Base-by-base conservation (phyloP, 2,113 vertebrate genomes). In the Dicentrarchus labrax region DNA sequence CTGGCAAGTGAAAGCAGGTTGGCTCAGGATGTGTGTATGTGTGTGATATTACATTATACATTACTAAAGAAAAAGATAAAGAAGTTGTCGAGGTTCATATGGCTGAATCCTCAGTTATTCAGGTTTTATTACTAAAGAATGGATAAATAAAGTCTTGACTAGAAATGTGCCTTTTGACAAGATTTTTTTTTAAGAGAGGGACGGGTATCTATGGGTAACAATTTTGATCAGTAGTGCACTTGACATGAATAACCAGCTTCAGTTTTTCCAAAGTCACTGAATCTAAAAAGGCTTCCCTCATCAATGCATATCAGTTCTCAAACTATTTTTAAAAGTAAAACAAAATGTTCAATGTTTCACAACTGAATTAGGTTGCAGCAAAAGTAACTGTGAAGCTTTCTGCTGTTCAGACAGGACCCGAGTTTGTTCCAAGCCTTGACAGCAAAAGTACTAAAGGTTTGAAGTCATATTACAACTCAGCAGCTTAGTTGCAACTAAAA, bases 1-100 rank as follows among this genome's bases (percentile, higher is more conserved):
- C 75, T 66, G 86, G 76, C 78, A 72, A 61, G 62, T 62, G 45
- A 45, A 74, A 61, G 68, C 51, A 80, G 74, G 71, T 90, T 89
- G 56, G 36, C 41, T 19, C 30, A 24, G 54, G 30, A 17, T 39
- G 30, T 57, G 50, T 59, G 66, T 50, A 17, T 76, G 30, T 43
- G 75, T 72, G 70, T 72, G 36, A 13, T 15, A 43, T 9, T 38
- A 62, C 38, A 39, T 24, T 6, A 8, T 3, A 30, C 30, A 30
- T 30, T 30, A 74, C 6, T 2, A 38, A 50, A 38, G 13, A 57
- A 38, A 79, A 15, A 51, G 38, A 50, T 30, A 3, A 30, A 30
- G 30, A 30, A 30, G 30, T 30, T 30, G 30, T 30, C 2, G 30
- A 30, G 30, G 30, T 30, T 30, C 30, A 30, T 30, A 30, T 30